These are phyloP conservation scores for Cetoscarus ocellatus DNA, from an alignment of 2,797 vertebrate species.

Conservation along the genomic window DNA sequence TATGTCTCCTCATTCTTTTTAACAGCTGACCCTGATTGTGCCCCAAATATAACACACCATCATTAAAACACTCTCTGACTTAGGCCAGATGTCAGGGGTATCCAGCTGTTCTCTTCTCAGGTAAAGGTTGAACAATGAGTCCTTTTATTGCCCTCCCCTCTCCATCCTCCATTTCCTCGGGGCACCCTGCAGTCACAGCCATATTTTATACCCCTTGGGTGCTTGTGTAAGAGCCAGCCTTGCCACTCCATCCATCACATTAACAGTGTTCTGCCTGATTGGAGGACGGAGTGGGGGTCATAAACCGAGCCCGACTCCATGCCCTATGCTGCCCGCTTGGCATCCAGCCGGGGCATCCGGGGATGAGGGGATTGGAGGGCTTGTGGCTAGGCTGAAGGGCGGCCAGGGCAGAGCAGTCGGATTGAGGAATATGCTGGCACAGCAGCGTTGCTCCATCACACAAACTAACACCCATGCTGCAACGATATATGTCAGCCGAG, in stretches of 20 bases:
- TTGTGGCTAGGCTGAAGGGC: conserved; percentile 59
- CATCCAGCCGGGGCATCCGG: conserved; percentile 44
- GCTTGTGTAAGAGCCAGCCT: conserved; percentile 41
- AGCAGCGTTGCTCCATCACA: conserved; percentile 64
- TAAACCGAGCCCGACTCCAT: conserved; percentile 49
- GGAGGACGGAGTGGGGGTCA: conserved; percentile 60
- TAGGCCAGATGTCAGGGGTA: conserved; percentile 25
- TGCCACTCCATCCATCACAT: conserved; percentile 66
- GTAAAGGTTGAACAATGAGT: conserved; percentile 37
- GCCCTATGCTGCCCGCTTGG: conserved; percentile 63
- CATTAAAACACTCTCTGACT: conserved; percentile 25
- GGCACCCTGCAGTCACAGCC: not conserved
- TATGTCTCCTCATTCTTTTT: too few relatives aligned
- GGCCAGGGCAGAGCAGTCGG: conserved; percentile 38
- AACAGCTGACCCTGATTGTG: too few relatives aligned
- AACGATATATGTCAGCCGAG: conserved; percentile 36
- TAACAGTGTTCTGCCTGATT: conserved; percentile 59
- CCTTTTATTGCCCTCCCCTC: conserved; percentile 53
- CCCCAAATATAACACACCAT: conserved; percentile 27
- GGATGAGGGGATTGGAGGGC: conserved; percentile 48
- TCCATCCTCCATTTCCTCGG: conserved; percentile 17
- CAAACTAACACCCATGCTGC: conserved; percentile 45
- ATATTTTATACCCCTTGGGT: conserved; percentile 55
- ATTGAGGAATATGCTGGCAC: conserved; percentile 79
- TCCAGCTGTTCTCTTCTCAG: conserved; percentile 4